Evolutionary conservation across 30 jellyfish, hydroid and myxozoan genomes (phyloP), one percentile per base, ranked within the genome.

Genomic region (Euphysa ruthae): DNA sequence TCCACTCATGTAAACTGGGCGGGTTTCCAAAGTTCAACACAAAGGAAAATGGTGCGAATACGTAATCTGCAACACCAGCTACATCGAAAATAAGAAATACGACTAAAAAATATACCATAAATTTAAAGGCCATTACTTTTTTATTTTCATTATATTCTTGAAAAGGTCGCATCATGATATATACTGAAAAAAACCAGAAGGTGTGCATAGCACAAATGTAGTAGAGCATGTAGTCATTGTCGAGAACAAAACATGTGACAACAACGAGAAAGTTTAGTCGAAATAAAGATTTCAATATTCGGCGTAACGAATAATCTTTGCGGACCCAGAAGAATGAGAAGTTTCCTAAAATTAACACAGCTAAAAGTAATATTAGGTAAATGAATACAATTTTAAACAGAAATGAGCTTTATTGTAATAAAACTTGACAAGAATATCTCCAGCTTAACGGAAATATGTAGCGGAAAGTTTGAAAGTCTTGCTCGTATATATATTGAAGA

Each of bases 201-300:
- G 96, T 86, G 35, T 86, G 96, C 96, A 86, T 86, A n/a, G 94
- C 94, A 73, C 96, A 86, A 1, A 86, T 86, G 83, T 86, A 86
- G 60, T 86, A 86, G 0, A 78, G 83, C 94, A 86, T 86, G 79
- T 86, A 86, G 25, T 64, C 66, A 70, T 86, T 86, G 74, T 86
- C 63, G n/a, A 88, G 71, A 21, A 69, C 94, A 34, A 73, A 4
- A 1, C 71, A 43, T 43, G 73, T 85, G 68, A 86, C 29, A 2
- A 58, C 38, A 6, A 86, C 96, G 52, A 86, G 92, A 52, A 86
- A 86, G 50, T 86, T 86, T 23, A 86, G 60, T 22, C 96, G 92
- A 60, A 78, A 86, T 28, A 86, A 56, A 85, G 73, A 76, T 75
- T 86, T 86, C 63, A 86, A 54, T 1, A 86, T 31, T 13, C 96